Evolutionary conservation across 2,797 vertebrate species (phyloP).

Genomic region (Lithobates sylvaticus): DNA sequence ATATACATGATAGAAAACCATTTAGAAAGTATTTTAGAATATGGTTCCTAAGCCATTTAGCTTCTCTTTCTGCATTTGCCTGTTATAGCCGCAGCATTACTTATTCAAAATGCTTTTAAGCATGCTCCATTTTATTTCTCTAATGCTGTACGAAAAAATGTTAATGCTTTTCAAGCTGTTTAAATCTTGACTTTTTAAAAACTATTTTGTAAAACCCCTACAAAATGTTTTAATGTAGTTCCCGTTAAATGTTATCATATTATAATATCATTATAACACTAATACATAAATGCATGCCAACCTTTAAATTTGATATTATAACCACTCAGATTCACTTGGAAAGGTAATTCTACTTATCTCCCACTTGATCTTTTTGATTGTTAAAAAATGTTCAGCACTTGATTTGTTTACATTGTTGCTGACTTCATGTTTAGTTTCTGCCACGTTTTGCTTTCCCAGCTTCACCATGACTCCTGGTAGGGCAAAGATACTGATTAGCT

Average conservation of each 20-base stretch:
- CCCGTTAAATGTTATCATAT: background rate
- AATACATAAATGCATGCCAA: background rate
- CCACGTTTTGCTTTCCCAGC: no score
- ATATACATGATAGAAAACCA: background rate
- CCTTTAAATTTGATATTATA: background rate
- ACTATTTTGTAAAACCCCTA: background rate
- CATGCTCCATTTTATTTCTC: background rate
- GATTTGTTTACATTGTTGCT: background rate
- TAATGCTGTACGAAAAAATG: background rate
- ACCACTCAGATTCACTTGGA: background rate
- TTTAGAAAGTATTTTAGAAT: background rate
- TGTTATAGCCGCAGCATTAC: background rate
- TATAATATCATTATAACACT: background rate
- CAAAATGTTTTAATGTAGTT: background rate
- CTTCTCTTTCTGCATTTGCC: background rate
- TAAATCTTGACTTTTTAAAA: background rate
- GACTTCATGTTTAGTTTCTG: background rate
- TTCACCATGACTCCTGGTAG: no score
- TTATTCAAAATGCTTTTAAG: slow-evolving; percentile 10
- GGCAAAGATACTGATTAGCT: no score
- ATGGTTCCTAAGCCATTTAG: background rate
- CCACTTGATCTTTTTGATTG: background rate
- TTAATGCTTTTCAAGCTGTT: background rate
- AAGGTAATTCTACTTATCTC: background rate
- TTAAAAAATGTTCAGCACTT: background rate